phyloP scores from a whole-genome alignment of 2,797 vertebrate genomes.

The Danio albolineatus region DNA sequence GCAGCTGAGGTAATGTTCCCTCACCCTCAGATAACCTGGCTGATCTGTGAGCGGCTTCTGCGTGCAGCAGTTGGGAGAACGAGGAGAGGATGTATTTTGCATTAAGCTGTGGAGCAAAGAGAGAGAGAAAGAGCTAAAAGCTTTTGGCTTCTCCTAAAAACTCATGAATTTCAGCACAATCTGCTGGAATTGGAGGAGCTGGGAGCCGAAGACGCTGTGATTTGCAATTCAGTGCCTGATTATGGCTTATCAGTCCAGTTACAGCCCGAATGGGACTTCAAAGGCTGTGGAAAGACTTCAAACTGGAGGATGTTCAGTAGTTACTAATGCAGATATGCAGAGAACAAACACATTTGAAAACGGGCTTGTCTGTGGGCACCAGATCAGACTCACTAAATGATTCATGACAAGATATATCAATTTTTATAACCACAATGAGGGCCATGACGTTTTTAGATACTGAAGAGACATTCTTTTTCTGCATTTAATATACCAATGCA shows the following conservation, averaged over 20 bases:
- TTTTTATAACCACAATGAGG: neutral
- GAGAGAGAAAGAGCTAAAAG: conserved; percentile 21
- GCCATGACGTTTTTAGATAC: neutral
- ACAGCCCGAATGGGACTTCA: conserved; percentile 35
- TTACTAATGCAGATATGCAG: conserved; percentile 19
- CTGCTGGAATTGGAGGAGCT: conserved; percentile 21
- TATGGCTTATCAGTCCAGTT: conserved; percentile 49
- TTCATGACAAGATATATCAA: neutral
- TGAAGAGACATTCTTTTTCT: neutral
- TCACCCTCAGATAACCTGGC: conserved; percentile 17
- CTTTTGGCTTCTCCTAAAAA: conserved; percentile 17
- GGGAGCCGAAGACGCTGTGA: conserved; percentile 27
- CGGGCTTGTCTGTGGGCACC: neutral
- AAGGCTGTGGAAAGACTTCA: conserved; percentile 37
- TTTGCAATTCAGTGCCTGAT: conserved; percentile 49
- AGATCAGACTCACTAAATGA: conserved; percentile 8
- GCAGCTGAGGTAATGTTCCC: neutral
- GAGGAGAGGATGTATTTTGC: conserved; percentile 58
- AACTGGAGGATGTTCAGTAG: conserved; percentile 24
- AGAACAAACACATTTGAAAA: conserved; percentile 9
- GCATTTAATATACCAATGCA: too few species aligned
- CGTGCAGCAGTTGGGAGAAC: conserved; percentile 4
- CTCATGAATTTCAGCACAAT: conserved; percentile 31
- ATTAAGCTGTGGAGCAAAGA: conserved; percentile 31
- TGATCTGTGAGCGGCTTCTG: conserved; percentile 1